Evolutionary conservation across 2,888 invertebrate genomes (phyloP), one percentile per base, ranked within the genome.

Genomic region (Cheilosia vulpina): DNA sequence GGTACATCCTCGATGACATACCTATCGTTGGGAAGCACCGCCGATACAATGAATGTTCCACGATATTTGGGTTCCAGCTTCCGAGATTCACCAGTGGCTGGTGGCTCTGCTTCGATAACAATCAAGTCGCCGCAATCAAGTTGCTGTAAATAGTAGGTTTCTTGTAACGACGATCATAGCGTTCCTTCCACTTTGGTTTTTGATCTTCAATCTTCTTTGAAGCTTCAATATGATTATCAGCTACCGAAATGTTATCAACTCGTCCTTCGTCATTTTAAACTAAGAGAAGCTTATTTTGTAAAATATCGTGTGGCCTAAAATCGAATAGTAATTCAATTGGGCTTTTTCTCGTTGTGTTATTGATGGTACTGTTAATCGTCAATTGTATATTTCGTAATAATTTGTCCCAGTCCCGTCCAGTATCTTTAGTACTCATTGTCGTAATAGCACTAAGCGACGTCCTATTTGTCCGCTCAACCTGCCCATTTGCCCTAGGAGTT

Each of bases 271-370:
- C n/a, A n/a, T n/a, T n/a, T n/a, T n/a, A n/a, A n/a, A n/a, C n/a
- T n/a, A n/a, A n/a, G n/a, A 27, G 5, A 27, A 85, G 38, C 15
- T 53, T 53, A 21, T 84, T 84, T 1, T 52, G 57, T 0, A 57
- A 4, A 4, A 27, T 27, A 4, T 27, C 71, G 0, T 52, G 24
- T 5, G 77, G 57, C 11, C 45, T 60, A 19, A 80, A 81, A 57
- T 72, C 63, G 55, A 75, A 78, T 9, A 85, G 5, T 9, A 85
- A 57, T 43, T 84, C 84, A 17, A n/a, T n/a, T n/a, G n/a, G n/a
- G n/a, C n/a, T n/a, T n/a, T n/a, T 84, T 73, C 45, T 24, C 13
- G 69, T 73, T 7, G 73, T 84, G 34, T 19, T 52, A 21, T 79
- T 75, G n/a, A n/a, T 24, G 31, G 7, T 19, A 72, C 72, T 73